These are phyloP conservation scores for Marisa cornuarietis DNA, from an alignment of 1,140 invertebrate genomes.

Conservation along the genomic window DNA sequence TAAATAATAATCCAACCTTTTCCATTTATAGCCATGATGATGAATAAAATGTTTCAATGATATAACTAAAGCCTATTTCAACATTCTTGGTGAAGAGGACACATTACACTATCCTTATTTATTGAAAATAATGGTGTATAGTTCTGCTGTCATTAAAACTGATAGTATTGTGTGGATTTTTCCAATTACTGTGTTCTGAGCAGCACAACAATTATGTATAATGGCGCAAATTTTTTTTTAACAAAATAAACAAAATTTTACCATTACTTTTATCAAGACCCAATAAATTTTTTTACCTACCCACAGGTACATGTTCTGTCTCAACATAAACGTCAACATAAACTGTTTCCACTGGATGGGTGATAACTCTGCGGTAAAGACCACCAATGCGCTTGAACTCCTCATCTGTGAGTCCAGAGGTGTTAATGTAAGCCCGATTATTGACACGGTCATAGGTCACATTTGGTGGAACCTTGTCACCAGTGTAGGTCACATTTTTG, in stretches of 20 bases:
- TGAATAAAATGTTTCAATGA: too few species aligned
- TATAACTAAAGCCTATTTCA: too few species aligned
- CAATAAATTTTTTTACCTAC: neutral
- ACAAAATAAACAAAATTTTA: too few species aligned
- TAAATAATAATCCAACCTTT: too few species aligned
- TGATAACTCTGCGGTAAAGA: conserved; percentile 13
- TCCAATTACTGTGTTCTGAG: neutral
- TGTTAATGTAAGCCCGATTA: conserved; percentile 25
- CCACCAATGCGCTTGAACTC: conserved; percentile 20
- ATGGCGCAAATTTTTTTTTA: neutral
- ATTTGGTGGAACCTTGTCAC: neutral
- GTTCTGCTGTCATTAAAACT: neutral
- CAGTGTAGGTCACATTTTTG: conserved; percentile 23
- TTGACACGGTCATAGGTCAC: conserved; percentile 10
- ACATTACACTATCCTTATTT: neutral
- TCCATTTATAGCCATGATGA: too few species aligned
- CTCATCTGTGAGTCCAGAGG: conserved; percentile 12
- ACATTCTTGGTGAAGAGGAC: too few species aligned
- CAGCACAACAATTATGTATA: neutral
- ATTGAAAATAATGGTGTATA: neutral
- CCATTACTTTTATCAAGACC: too few species aligned
- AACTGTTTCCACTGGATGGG: neutral
- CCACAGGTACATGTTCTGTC: neutral
- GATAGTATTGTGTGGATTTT: neutral
- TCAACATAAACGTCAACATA: conserved; percentile 9